Base-by-base conservation (phyloP, 2,888 invertebrate species). In the Drosophila setosimentum region DNA sequence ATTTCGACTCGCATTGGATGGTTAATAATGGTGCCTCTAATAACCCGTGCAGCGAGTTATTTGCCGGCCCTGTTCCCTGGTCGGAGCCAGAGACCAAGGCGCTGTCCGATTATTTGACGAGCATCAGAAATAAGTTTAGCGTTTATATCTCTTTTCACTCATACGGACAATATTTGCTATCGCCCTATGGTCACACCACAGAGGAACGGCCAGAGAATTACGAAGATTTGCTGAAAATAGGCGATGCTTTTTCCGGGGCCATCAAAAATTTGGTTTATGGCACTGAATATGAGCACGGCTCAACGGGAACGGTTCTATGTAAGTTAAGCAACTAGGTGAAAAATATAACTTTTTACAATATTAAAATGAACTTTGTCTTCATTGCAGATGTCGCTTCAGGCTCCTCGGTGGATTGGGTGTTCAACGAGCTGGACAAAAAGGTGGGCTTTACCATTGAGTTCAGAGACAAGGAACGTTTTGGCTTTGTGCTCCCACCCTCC, bases 401-500 rank as follows among this genome's bases (percentile, higher is more conserved):
- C 6, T 82, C 91, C 18, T 92, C 92, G 2, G 91, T 93, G 16
- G 95, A 95, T 87, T 95, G 94, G 94, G 94, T 94, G 0, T 94
- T 94, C 72, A 94, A 94, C 16, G 91, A 87, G 1, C 92, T 93
- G 13, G 93, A 93, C 4, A 92, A 94, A 13, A 94, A 94, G 42
- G 92, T 95, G 37, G 92, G 94, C 18, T 95, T 93, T 83, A 95
- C 95, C 0, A 93, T 95, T 61, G 95, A 95, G 84, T 93, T 95
- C 1, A 94, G 97, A 4, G 97, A 97, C 87, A 94, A 93, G 3
- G 96, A 96, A 0, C 88, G 92, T 0, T 95, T 94, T 85, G 97
- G 97, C 0, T 96, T 96, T 87, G 91, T 96, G 0, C 93, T 97
- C 0, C 97, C 97, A 0, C 91, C 95, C 0, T 91, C 93, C 0